These are phyloP conservation scores for Ctena decussata DNA, from an alignment of 2,888 invertebrate species.

Conservation along the genomic window DNA sequence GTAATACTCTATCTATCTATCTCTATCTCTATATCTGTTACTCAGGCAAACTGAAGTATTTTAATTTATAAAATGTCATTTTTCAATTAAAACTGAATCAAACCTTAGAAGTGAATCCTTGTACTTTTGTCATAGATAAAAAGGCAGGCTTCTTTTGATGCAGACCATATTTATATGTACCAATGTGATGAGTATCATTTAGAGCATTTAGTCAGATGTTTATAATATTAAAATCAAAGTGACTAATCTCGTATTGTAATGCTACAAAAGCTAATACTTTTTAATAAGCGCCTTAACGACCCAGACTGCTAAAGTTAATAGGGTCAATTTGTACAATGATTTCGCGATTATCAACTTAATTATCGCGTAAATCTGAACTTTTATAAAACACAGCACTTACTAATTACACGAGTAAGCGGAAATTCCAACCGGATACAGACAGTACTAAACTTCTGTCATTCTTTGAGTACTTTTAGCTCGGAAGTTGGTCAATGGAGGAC, in stretches of 20 bases:
- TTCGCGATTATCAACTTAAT: not conserved
- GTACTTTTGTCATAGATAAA: no score
- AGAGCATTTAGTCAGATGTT: not conserved
- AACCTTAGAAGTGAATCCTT: no score
- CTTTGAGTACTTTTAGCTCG: conserved; percentile 64
- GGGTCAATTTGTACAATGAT: not conserved
- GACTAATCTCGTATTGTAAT: not conserved
- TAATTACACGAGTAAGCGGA: conserved; percentile 53
- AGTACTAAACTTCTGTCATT: conserved; percentile 55
- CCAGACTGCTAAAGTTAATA: conserved; percentile 12
- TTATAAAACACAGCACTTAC: conserved; percentile 9
- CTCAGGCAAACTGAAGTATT: no score
- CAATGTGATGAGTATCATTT: not conserved
- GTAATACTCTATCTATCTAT: no score
- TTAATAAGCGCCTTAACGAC: conserved; percentile 53
- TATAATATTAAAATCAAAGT: conserved; percentile 8
- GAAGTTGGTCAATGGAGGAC: conserved; percentile 9
- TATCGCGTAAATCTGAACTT: not conserved
- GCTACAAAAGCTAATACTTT: not conserved
- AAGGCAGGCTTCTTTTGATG: no score
- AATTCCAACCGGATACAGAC: conserved; percentile 53
- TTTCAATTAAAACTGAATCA: no score
- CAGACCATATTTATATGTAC: no score
- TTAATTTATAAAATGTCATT: no score
- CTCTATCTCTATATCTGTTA: no score